A percentile compares a stretch with the other conserved stretches of the same genome.
Evolutionary conservation across 1,140 invertebrate genomes (phyloP).

Genomic region (Carposina sasakii): DNA sequence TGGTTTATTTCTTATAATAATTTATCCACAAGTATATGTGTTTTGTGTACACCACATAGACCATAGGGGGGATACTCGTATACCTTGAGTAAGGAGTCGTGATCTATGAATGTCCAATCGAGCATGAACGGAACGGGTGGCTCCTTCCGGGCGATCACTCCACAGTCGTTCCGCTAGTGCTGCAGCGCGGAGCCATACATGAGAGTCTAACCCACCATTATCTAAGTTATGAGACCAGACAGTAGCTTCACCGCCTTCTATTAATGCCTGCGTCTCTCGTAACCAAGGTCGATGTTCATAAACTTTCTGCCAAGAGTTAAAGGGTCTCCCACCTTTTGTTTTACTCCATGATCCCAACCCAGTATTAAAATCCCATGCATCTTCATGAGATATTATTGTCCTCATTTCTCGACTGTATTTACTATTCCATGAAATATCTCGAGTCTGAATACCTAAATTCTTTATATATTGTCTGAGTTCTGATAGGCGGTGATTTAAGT

Average conservation of each 20-base stretch:
- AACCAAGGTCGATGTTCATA: slow-evolving; percentile 85
- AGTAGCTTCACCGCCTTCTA: slow-evolving; percentile 80
- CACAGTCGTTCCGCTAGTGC: slow-evolving; percentile 78
- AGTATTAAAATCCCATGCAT: slow-evolving; percentile 88
- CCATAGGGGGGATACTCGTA: slow-evolving; percentile 78
- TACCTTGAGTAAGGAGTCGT: slow-evolving; percentile 74
- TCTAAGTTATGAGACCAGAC: slow-evolving; percentile 79
- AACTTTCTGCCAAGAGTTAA: slow-evolving; percentile 84
- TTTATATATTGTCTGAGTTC: slow-evolving; percentile 74
- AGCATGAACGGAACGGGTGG: slow-evolving; percentile 73
- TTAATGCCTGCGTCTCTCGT: slow-evolving; percentile 31
- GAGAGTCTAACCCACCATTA: slow-evolving; percentile 73
- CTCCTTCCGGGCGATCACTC: slow-evolving; percentile 47
- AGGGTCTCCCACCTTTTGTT: slow-evolving; percentile 79
- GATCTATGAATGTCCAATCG: slow-evolving; percentile 77
- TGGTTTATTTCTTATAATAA: too few species aligned
- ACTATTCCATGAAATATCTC: slow-evolving; percentile 76
- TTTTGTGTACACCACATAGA: slow-evolving; percentile 83
- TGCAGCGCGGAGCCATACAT: slow-evolving; percentile 79
- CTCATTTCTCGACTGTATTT: slow-evolving; percentile 79
- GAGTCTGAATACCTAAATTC: slow-evolving; percentile 69
- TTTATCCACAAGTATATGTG: slow-evolving; percentile 48
- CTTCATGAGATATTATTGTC: slow-evolving; percentile 85
- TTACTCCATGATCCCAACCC: slow-evolving; percentile 84
- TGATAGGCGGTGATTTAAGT: slow-evolving; percentile 80